These are phyloP conservation scores for Tolypeutes matacus DNA, from an alignment of 2,797 vertebrate genomes.

Conservation along the genomic window DNA sequence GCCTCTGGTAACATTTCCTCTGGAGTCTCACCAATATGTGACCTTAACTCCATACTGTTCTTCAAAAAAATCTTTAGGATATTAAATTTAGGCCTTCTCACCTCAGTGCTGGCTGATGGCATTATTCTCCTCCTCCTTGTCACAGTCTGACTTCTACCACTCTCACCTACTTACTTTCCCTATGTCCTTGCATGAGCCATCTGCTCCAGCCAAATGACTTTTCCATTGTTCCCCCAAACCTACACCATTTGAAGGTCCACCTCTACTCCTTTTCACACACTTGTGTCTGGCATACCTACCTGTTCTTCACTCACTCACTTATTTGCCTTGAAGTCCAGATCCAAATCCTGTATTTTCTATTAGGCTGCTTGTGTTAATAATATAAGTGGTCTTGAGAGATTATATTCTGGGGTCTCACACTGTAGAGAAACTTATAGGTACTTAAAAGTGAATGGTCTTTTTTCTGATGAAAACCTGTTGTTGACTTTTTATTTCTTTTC, in stretches of 20 bases:
- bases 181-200: neutral
- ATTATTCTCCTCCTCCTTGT: neutral
- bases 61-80: neutral
- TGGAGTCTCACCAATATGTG: neutral
- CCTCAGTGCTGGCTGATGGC: neutral
- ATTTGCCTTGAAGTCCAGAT: neutral
- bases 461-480: slow-evolving; percentile 16
- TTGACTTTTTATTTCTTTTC: neutral
- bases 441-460: neutral
- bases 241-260: neutral
- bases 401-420: neutral
- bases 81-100: neutral
- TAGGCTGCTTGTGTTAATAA: neutral
- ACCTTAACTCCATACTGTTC: neutral
- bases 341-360: neutral
- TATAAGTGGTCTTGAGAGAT: neutral
- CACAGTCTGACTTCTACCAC: neutral
- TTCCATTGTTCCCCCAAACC: neutral
- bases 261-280: neutral
- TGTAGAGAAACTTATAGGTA: neutral
- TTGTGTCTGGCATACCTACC: neutral
- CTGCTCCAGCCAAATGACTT: neutral
- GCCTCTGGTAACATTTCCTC: neutral
- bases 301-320: neutral
- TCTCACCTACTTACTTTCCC: neutral